phyloP scores from a whole-genome alignment of 35 echinoderm and acorn worm genomes.

The Patiria miniata region DNA sequence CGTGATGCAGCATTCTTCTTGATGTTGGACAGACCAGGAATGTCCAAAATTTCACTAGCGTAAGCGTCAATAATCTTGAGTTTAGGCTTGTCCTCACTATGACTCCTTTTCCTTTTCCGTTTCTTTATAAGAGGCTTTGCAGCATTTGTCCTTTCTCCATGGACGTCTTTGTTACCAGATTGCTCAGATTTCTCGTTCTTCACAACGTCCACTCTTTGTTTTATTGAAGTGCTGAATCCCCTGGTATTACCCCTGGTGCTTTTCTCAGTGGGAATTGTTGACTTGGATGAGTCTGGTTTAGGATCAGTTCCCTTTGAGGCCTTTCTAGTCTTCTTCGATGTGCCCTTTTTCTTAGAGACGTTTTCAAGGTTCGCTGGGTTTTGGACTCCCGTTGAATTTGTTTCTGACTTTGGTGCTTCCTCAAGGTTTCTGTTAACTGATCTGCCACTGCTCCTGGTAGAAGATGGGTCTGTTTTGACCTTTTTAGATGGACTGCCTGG shows the following conservation, averaged over 20 bases:
- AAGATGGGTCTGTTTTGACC: too few species aligned
- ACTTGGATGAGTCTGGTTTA: background rate
- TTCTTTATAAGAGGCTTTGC: conserved; percentile 13
- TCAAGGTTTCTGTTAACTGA: too few species aligned
- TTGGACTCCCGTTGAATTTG: too few species aligned
- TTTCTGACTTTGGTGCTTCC: too few species aligned
- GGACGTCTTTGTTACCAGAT: background rate
- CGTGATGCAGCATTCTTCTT: background rate
- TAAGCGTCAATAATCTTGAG: background rate
- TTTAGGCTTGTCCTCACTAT: background rate
- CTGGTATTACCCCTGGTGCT: background rate
- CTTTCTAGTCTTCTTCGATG: background rate
- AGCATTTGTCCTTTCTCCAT: background rate
- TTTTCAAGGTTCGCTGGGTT: too few species aligned
- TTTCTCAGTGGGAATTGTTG: background rate
- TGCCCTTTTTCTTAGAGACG: background rate
- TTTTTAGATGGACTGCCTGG: too few species aligned
- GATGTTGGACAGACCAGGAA: background rate
- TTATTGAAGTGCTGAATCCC: background rate
- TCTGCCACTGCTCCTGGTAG: too few species aligned
- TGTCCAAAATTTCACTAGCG: background rate
- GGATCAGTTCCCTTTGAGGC: background rate
- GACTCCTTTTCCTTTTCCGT: conserved; percentile 13
- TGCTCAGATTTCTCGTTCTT: too few species aligned
- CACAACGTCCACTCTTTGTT: background rate